Conservation (phyloP, 2,797 vertebrate species). For the Rallus crepitans region DNA sequence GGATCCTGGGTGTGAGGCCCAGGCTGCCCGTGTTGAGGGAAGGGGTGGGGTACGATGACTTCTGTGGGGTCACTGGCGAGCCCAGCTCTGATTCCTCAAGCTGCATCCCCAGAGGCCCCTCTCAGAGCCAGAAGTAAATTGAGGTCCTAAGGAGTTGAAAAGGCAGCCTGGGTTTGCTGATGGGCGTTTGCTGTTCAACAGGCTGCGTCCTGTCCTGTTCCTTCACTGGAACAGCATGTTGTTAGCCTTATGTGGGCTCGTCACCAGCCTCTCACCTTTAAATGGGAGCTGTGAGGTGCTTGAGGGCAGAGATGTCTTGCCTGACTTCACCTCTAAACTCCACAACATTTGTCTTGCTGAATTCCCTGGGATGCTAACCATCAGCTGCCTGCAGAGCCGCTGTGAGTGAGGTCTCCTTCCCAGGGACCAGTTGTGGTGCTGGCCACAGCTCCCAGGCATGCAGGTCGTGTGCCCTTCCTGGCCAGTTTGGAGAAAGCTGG, state of each 20-base stretch:
- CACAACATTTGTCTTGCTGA: not conserved
- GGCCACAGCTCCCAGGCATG: not conserved
- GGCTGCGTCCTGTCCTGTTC: not conserved
- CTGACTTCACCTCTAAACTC: not conserved
- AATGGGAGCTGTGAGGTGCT: not conserved
- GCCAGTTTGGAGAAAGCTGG: not conserved
- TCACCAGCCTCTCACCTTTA: not conserved
- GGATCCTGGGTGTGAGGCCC: not conserved
- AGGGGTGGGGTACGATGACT: not conserved
- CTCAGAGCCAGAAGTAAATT: not conserved
- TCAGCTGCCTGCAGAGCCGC: not conserved
- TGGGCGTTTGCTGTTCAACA: not conserved
- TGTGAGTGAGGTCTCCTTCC: not conserved
- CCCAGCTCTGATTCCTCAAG: not conserved
- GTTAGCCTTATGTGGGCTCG: not conserved
- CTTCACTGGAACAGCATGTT: not conserved
- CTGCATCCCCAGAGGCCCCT: not conserved
- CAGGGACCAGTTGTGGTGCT: not conserved
- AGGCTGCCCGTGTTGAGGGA: not conserved
- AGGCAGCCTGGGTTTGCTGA: not conserved
- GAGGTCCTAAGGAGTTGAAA: not conserved
- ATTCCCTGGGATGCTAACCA: not conserved
- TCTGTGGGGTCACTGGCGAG: not conserved
- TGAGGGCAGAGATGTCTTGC: not conserved
- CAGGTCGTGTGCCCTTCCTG: not conserved